Evolutionary conservation across 1,140 invertebrate genomes (phyloP), one percentile per base, ranked within the genome.

Genomic region (Oncopeltus fasciatus): DNA sequence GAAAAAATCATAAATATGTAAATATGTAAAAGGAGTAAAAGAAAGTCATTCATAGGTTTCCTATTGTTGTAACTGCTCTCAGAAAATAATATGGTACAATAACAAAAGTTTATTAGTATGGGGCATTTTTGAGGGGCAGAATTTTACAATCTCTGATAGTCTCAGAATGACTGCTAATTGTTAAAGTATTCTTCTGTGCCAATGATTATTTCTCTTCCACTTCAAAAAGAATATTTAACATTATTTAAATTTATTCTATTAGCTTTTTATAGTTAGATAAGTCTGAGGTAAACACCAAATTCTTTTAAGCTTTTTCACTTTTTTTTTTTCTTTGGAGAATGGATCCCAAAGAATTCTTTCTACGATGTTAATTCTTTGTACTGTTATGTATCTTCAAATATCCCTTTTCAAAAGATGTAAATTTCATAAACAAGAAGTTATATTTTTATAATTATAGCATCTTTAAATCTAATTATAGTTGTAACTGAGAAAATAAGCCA

Each of bases 111-210:
- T n/a, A n/a, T n/a, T n/a, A n/a, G n/a, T n/a, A n/a, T n/a, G n/a
- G n/a, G n/a, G n/a, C n/a, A n/a, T n/a, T n/a, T n/a, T n/a, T n/a
- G n/a, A n/a, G n/a, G n/a, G n/a, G n/a, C n/a, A n/a, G n/a, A n/a
- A n/a, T n/a, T n/a, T n/a, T n/a, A n/a, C n/a, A n/a, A n/a, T n/a
- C n/a, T n/a, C n/a, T n/a, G n/a, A n/a, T n/a, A n/a, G n/a, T n/a
- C n/a, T n/a, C n/a, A n/a, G n/a, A n/a, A n/a, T n/a, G n/a, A n/a
- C n/a, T n/a, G n/a, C n/a, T n/a, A n/a, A n/a, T n/a, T n/a, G n/a
- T 38, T 38, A 14, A 53, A 53, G 49, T 53, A 53, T 53, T 53
- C 21, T 53, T 53, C 20, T 53, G 49, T 53, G 49, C 49, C 49
- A 53, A 53, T 27, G 49, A n/a, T 53, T 53, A 24, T 11, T 53